A percentile compares a stretch with the other conserved stretches of the same genome.
Evolutionary conservation across 1,140 invertebrate genomes (phyloP).

Genomic region (Theocolax elegans): DNA sequence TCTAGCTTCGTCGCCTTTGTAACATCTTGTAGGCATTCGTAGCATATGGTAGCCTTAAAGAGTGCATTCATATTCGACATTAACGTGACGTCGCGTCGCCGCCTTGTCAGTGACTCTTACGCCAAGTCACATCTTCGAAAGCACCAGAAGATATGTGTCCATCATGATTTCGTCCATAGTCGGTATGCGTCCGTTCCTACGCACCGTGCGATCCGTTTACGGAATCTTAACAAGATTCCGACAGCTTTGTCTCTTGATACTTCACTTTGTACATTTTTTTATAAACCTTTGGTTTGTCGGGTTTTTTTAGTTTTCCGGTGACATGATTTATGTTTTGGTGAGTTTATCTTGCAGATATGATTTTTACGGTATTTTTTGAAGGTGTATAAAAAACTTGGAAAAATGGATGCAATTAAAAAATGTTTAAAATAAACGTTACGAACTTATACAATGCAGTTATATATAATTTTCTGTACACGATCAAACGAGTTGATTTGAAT

Average conservation of each 20-base stretch:
- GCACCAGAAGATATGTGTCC: no score
- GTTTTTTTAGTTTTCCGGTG: slow-evolving; percentile 17
- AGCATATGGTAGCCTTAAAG: slow-evolving; percentile 30
- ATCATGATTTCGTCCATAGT: no score
- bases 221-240: slow-evolving; percentile 10
- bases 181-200: neutral
- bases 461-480: no score
- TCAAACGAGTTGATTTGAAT: no score
- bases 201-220: slow-evolving; percentile 12
- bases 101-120: slow-evolving; percentile 10
- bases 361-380: neutral
- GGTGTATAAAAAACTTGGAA: no score
- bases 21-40: slow-evolving; percentile 24
- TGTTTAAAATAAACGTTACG: no score
- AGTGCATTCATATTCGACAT: slow-evolving; percentile 29
- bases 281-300: neutral
- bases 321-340: slow-evolving; percentile 20
- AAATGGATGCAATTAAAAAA: no score
- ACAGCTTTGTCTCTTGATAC: neutral
- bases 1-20: no score
- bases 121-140: no score
- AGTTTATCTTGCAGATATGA: neutral
- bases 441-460: no score
- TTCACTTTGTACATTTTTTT: neutral
- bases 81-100: slow-evolving; percentile 5